Percentiles rank a stretch among this genome's conserved stretches.
Conservation (phyloP, 1,140 invertebrate species). For the Drosophila suzukii region DNA sequence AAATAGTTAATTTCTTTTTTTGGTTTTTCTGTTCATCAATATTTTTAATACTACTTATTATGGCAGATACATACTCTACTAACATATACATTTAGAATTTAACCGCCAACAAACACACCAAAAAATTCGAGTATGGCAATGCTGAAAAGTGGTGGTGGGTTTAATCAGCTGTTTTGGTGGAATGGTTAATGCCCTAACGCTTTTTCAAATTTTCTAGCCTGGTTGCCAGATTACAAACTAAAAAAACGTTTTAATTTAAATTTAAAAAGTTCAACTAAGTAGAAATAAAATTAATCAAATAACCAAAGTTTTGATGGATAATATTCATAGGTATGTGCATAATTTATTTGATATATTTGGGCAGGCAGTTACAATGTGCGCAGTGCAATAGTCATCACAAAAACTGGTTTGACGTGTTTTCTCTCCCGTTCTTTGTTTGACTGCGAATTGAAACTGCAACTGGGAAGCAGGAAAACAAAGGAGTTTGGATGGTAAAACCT, state of each 20-base stretch:
- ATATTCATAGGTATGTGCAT: too few species aligned
- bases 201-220: not conserved
- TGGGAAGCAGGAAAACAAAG: constrained; percentile 17
- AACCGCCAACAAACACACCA: not conserved
- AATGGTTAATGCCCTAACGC: not conserved
- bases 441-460: constrained; percentile 21
- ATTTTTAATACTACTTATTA: too few species aligned
- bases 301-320: not conserved
- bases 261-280: not conserved
- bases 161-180: not conserved
- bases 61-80: too few species aligned
- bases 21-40: too few species aligned
- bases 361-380: not conserved
- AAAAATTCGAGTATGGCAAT: constrained; percentile 6
- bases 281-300: not conserved
- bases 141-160: not conserved
- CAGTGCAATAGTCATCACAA: not conserved
- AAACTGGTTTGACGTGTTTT: constrained; percentile 63
- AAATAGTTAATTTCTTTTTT: too few species aligned
- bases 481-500: constrained; percentile 17
- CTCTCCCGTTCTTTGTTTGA: constrained; percentile 27
- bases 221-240: constrained; percentile 2
- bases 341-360: not conserved
- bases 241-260: constrained; percentile 12
- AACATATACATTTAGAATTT: not conserved